Evolutionary conservation across 2,888 invertebrate genomes (phyloP), one percentile per base, ranked within the genome.

Genomic region (Siphlonurus alternatus): DNA sequence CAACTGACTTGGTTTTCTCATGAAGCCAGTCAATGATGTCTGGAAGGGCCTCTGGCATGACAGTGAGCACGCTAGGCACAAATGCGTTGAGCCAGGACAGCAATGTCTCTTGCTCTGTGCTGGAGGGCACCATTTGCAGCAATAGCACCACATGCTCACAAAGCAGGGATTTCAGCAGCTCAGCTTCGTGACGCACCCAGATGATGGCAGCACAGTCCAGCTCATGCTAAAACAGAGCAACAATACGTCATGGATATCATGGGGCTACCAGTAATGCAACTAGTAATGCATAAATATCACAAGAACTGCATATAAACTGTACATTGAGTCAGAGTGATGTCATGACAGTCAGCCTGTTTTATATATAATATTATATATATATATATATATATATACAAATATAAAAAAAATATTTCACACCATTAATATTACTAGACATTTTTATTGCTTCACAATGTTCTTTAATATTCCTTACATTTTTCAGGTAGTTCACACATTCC

Each of bases 391-490:
- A n/a, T n/a, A n/a, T n/a, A n/a, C n/a, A n/a, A n/a, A n/a, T n/a
- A n/a, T n/a, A n/a, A n/a, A n/a, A n/a, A n/a, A n/a, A n/a, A n/a
- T n/a, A n/a, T n/a, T n/a, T n/a, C n/a, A n/a, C n/a, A n/a, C n/a
- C n/a, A n/a, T n/a, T n/a, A n/a, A n/a, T n/a, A n/a, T n/a, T n/a
- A n/a, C n/a, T n/a, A n/a, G n/a, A n/a, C n/a, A n/a, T n/a, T n/a
- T n/a, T n/a, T n/a, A n/a, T n/a, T n/a, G n/a, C n/a, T n/a, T n/a
- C n/a, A n/a, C n/a, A n/a, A n/a, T n/a, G n/a, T n/a, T n/a, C n/a
- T n/a, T n/a, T n/a, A n/a, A n/a, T n/a, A n/a, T 62, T 3, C 69
- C 72, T 70, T 71, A 79, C 78, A 69, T 74, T 70, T 68, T 72
- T 71, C 56, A 80, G 70, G 66, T 72, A 71, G 18, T 67, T 70